Base-by-base conservation (phyloP, 2,888 invertebrate genomes). In the Linnaemya vulpina region DNA sequence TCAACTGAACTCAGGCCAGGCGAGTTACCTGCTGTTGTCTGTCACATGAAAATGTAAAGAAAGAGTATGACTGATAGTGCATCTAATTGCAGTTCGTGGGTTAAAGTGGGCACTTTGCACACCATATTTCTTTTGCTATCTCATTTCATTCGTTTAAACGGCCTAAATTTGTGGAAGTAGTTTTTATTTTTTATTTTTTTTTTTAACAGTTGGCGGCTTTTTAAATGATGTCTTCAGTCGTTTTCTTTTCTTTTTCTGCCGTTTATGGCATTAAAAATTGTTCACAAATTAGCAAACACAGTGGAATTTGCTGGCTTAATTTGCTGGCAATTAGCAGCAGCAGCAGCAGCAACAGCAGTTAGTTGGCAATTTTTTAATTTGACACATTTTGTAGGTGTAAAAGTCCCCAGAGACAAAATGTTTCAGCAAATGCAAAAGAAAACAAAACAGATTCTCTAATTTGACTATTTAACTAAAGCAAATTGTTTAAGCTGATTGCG, bases 11-110 rank as follows among this genome's bases (percentile, higher is more conserved):
- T 55, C 49, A 71, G 71, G 49, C 55, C 81, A 62, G 43, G 53
- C 30, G 53, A 76, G 63, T 51, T 65, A 77, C 82, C 76, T 77
- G 71, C 58, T 77, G 71, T 49, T 83, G 70, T 58, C n/a, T 77
- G 76, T 73, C 81, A 75, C 75, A 53, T 81, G 25, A 49, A 40
- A 43, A 20, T 30, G 30, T 30, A 55, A 60, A 51, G 76, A 40
- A 73, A 25, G 65, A 67, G 15, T 58, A 25, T 15, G 58, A 49
- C 13, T 55, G 58, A 17, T 9, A 30, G 35, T 38, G 38, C 38
- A 67, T 35, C 25, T 79, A 58, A 65, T 81, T 77, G 71, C 30
- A 76, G 63, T 68, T 74, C 51, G 65, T 76, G 55, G 70, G 63
- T 35, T 68, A 51, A 55, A 74, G 55, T 51, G 58, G 60, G 25